A percentile compares a stretch with the other conserved stretches of the same genome.
phyloP scores from a whole-genome alignment of 2,797 vertebrate species.

The Epinephelus coioides region DNA sequence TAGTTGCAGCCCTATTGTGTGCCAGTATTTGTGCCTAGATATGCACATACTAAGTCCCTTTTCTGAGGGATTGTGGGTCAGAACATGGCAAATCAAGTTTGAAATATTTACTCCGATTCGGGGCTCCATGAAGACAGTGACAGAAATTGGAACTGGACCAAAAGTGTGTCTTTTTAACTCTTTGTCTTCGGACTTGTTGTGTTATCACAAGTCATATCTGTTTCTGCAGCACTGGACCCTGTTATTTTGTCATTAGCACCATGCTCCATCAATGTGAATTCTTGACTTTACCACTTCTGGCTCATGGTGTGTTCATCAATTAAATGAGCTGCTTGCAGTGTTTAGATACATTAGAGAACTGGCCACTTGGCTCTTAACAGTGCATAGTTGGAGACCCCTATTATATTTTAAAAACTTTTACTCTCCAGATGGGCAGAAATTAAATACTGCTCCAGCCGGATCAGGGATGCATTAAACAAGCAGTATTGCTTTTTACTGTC shows the following conservation, averaged over 20 bases:
- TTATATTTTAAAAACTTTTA: constrained; percentile 8
- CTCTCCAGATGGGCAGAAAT: constrained; percentile 30
- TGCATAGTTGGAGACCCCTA: constrained; percentile 1
- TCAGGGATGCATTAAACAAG: constrained; percentile 29
- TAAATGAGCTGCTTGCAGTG: constrained; percentile 17
- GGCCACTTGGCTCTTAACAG: constrained; percentile 24
- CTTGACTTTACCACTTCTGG: not conserved
- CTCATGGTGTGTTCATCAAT: constrained; percentile 7
- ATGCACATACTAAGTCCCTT: too few relatives aligned
- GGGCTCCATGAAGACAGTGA: constrained; percentile 2
- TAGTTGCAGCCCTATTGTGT: too few relatives aligned
- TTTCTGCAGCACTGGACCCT: not conserved
- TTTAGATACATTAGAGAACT: constrained; percentile 10
- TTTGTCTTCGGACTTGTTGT: constrained; percentile 1
- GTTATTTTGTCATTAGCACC: not conserved
- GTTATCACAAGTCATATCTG: constrained; percentile 1
- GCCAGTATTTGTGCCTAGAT: too few relatives aligned
- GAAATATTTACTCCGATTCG: constrained; percentile 28
- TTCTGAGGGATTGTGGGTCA: not conserved
- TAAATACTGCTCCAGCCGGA: constrained; percentile 25
- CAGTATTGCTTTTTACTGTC: constrained; percentile 25
- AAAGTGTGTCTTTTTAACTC: constrained; percentile 22
- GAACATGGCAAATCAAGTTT: constrained; percentile 30
- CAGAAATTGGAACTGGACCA: not conserved
- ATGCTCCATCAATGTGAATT: not conserved